These are phyloP conservation scores for Druon quercuslanigerum DNA, from an alignment of 1,140 invertebrate species.

Conservation along the genomic window DNA sequence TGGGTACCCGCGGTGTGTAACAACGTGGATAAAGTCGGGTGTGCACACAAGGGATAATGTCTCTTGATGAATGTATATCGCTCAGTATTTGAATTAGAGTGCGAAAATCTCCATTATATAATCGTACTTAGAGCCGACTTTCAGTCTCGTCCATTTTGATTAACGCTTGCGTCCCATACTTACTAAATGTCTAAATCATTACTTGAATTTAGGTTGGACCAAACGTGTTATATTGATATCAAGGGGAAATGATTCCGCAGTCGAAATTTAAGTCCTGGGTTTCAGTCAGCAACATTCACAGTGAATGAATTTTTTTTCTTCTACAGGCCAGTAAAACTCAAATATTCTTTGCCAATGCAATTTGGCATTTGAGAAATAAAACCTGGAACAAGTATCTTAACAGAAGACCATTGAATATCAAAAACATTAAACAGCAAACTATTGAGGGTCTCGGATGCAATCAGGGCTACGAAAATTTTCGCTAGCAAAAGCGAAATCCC, in stretches of 20 bases:
- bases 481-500: too few species aligned
- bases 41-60: too few species aligned
- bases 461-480: too few species aligned
- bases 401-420: too few species aligned
- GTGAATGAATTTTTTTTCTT: not conserved
- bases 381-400: too few species aligned
- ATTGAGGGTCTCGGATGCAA: too few species aligned
- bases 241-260: not conserved
- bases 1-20: too few species aligned
- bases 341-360: too few species aligned
- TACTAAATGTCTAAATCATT: not conserved
- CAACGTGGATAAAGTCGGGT: too few species aligned
- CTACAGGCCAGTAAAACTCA: too few species aligned
- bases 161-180: constrained; percentile 7
- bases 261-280: not conserved
- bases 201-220: not conserved
- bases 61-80: not conserved
- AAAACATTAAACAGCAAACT: too few species aligned
- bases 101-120: constrained; percentile 13
- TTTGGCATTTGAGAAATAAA: too few species aligned
- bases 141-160: constrained; percentile 31
- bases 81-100: not conserved
- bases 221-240: constrained; percentile 24
- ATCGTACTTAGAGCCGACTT: constrained; percentile 27
- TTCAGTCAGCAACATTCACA: constrained; percentile 1